phyloP scores from a whole-genome alignment of 1,140 invertebrate species.

The Drosophila fuyamai region DNA sequence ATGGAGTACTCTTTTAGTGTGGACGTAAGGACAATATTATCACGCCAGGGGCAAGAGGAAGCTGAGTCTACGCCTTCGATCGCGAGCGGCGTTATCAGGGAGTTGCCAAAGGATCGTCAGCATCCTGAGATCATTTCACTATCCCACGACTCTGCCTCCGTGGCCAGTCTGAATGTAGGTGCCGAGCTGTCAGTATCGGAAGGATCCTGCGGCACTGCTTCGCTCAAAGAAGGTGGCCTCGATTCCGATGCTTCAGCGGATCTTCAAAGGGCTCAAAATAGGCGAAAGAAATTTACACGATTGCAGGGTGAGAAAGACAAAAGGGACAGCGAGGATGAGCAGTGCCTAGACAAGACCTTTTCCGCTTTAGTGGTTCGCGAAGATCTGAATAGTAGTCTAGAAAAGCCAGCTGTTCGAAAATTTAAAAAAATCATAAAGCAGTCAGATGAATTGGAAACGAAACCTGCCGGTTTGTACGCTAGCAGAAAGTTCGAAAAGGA shows the following conservation, averaged over 20 bases:
- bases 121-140: background rate
- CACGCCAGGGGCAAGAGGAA: slow-evolving; percentile 8
- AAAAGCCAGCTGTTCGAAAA: background rate
- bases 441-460: background rate
- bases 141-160: background rate
- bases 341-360: background rate
- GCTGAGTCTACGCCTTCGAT: slow-evolving; percentile 4
- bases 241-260: background rate
- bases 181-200: slow-evolving; percentile 49
- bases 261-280: background rate
- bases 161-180: slow-evolving; percentile 47
- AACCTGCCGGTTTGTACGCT: background rate
- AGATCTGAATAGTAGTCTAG: background rate
- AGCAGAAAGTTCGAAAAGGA: background rate
- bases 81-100: slow-evolving; percentile 27
- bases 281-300: slow-evolving; percentile 40
- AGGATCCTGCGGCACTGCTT: slow-evolving; percentile 1
- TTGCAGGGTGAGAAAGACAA: background rate
- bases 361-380: background rate
- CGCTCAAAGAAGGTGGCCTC: background rate
- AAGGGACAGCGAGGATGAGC: slow-evolving; percentile 9
- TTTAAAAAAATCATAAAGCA: background rate
- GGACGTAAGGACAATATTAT: slow-evolving; percentile 49
- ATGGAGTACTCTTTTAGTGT: slow-evolving; percentile 68
- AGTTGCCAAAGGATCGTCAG: slow-evolving; percentile 20